phyloP scores from a whole-genome alignment of 2,888 invertebrate genomes.

The Cosmorhoe ocellata region DNA sequence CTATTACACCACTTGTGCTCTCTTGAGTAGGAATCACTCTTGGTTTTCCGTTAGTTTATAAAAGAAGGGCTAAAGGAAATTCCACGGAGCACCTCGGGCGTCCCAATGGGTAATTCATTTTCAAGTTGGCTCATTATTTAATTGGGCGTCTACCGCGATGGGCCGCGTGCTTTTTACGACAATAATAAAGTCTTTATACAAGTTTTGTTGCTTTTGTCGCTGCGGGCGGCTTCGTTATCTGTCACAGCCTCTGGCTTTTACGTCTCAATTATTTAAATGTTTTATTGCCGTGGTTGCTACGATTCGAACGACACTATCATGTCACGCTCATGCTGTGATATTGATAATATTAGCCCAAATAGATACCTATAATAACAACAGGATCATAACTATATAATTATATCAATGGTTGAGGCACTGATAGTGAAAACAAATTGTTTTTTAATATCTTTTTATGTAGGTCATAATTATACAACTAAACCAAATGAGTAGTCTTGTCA shows the following conservation, averaged over 20 bases:
- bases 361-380: neutral
- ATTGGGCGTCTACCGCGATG: constrained; percentile 64
- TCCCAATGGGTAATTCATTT: constrained; percentile 67
- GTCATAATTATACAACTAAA: too few relatives aligned
- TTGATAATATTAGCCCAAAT: neutral
- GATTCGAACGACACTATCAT: constrained; percentile 5
- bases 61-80: constrained; percentile 36
- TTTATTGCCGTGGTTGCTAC: constrained; percentile 12
- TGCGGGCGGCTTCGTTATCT: constrained; percentile 56
- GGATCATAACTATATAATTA: too few relatives aligned
- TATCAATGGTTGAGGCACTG: too few relatives aligned
- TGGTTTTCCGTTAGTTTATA: constrained; percentile 49
- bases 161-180: constrained; percentile 71
- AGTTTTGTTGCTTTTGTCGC: constrained; percentile 51
- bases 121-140: constrained; percentile 74
- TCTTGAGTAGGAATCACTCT: neutral
- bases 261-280: constrained; percentile 36
- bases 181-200: constrained; percentile 50
- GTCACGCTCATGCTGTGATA: constrained; percentile 13
- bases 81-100: constrained; percentile 45
- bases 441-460: too few relatives aligned
- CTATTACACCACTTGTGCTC: too few relatives aligned
- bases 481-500: too few relatives aligned
- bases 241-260: constrained; percentile 36
- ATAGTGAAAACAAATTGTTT: too few relatives aligned